These are phyloP conservation scores for Papilio demoleus DNA, from an alignment of 2,888 invertebrate species.

Conservation along the genomic window DNA sequence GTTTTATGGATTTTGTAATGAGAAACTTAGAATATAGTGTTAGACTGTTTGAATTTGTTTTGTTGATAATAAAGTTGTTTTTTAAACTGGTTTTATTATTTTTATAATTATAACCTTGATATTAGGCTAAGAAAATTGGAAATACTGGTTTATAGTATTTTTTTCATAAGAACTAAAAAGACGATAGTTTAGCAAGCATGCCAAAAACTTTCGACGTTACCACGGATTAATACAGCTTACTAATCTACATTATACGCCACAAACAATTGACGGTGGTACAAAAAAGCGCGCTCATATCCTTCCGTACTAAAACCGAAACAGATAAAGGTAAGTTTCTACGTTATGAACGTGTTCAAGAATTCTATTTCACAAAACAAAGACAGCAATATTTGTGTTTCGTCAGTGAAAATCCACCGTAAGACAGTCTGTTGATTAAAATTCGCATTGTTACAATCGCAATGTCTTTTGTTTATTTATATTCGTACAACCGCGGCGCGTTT, in stretches of 20 bases:
- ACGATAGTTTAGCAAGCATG: no score
- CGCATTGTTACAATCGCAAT: neutral
- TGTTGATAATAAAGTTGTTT: constrained; percentile 2
- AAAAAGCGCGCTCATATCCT: neutral
- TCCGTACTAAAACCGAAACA: neutral
- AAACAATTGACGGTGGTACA: neutral
- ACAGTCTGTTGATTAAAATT: neutral
- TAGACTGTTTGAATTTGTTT: constrained; percentile 8
- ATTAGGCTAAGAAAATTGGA: no score
- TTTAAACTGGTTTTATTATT: neutral
- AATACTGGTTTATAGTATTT: no score
- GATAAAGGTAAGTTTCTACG: neutral
- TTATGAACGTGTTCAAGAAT: neutral
- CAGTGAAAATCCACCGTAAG: neutral
- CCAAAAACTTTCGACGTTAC: no score
- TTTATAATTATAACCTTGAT: neutral
- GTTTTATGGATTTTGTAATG: constrained; percentile 21
- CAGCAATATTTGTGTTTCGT: neutral
- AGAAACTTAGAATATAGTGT: neutral
- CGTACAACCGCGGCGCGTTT: neutral
- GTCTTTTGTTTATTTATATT: constrained; percentile 1
- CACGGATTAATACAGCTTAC: neutral
- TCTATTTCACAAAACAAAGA: neutral
- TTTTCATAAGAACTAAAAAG: no score
- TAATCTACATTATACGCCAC: neutral